Base-by-base conservation (phyloP, 2,797 vertebrate genomes). In the Silurus lanzhouensis region DNA sequence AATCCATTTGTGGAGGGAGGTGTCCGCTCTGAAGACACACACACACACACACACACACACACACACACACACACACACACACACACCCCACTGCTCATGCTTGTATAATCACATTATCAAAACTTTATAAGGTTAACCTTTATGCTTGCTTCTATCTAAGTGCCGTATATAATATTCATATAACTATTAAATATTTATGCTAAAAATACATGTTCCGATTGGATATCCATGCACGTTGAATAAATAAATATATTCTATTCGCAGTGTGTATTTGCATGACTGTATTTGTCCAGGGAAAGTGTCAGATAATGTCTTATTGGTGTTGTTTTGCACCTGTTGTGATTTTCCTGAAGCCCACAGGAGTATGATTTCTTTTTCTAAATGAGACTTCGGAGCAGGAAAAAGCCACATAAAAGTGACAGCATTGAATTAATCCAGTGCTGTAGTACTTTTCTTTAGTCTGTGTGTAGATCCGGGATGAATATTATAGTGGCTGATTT, bases 1-100 rank as follows among this genome's bases (percentile, higher is more conserved):
- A 84, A 88, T 88, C 87, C 87, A 88, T 90, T 90, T 88, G 79
- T 58, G 84, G 68, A 77, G 27, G 84, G 86, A 84, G 84, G 76
- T 80, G 82, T 87, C 86, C 83, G 81, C 70, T 84, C 82, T n/a
- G 70, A 84, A 71, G 66, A 80, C n/a, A 46, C 58, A 38, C 38
- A 38, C 38, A 57, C 61, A 52, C 80, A 84, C 81, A 72, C 81
- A 55, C 71, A 82, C 67, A 31, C 31, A 31, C 31, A 31, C 31
- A 31, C 31, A 31, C 31, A 31, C 31, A 31, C 31, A 31, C 31
- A 31, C 31, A 31, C 31, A 84, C 71, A 52, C 48, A 52, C 80
- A 84, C 81, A 72, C 81, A 55, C 71, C 79, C 67, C 52, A 70
- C 70, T 86, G 81, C 74, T 86, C 85, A 81, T 76, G 75, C 81